Evolutionary conservation across 2,797 vertebrate genomes (phyloP), one percentile per base, ranked within the genome.

Genomic region (Coilia nasus): DNA sequence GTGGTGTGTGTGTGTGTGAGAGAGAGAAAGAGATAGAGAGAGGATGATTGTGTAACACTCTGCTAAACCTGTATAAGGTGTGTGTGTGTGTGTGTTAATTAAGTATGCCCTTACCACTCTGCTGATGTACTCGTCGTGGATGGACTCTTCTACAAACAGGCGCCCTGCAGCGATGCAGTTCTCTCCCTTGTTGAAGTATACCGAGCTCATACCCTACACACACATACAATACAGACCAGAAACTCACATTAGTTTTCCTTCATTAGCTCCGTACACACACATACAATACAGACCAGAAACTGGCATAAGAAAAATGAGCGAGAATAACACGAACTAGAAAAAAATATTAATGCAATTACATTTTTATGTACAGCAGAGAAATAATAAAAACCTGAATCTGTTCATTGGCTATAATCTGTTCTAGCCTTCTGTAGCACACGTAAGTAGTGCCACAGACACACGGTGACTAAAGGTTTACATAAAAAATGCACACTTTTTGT

Each of bases 121-220:
- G 6, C 84, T 91, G 91, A 99, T 96, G 93, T 95, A 99, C 85
- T 97, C 95, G n/a, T 99, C 97, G 0, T 99, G 98, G 91, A 98
- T 96, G 23, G 96, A 96, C 89, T 99, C 97, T 91, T 99, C 98
- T 89, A 99, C 97, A 54, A 99, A 99, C 90, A 99, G 93, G 46
- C 98, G 96, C 0, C 98, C 98, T 0, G 98, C 98, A 47, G 98
- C 98, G 31, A 99, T 99, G 92, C 98, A 99, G 92, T 99, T 99
- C 93, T 99, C 98, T 44, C 98, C 98, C 93, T 99, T 99, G 94
- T 99, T 99, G 93, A 99, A 99, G 91, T 93, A 99, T 0, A 99
- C 98, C 0, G 98, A 97, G 86, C 97, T 97, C 98, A 99, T 98
- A 46, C 97, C 98, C 98, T 99, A 89, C 12, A 85, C 1, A 62